Conservation (phyloP, 2,113 vertebrate genomes). For the Calidris pugnax region DNA sequence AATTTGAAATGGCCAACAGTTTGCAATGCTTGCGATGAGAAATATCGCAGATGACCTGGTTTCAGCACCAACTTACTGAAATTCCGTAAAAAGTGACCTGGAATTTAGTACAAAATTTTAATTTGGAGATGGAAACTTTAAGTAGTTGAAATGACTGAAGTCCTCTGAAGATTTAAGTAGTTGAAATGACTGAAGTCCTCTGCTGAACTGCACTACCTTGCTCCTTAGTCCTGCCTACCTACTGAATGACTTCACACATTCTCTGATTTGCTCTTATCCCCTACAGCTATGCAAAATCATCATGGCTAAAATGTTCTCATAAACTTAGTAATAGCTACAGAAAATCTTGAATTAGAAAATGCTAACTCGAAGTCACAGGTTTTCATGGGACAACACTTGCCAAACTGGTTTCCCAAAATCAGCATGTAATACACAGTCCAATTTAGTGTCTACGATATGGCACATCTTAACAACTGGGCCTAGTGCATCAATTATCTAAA, state of each 20-base stretch:
- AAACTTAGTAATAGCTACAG: background rate
- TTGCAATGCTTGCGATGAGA: background rate
- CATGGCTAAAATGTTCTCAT: background rate
- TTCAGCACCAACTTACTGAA: background rate
- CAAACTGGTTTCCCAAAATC: background rate
- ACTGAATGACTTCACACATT: background rate
- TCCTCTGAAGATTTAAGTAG: background rate
- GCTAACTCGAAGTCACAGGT: background rate
- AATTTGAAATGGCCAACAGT: too few relatives aligned
- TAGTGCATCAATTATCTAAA: background rate
- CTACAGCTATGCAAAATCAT: background rate
- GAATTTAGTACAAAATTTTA: background rate
- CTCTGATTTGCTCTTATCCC: background rate
- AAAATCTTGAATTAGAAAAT: background rate
- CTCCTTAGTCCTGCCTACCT: background rate
- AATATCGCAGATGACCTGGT: background rate
- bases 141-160: background rate
- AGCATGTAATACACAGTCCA: fast-evolving
- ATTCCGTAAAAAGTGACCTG: background rate
- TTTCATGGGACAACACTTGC: background rate
- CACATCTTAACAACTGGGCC: background rate
- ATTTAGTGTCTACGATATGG: fast-evolving
- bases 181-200: background rate
- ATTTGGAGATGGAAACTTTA: background rate
- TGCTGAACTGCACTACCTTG: background rate